These are phyloP conservation scores for Cactoblastis cactorum DNA, from an alignment of 2,888 invertebrate genomes.

Conservation along the genomic window DNA sequence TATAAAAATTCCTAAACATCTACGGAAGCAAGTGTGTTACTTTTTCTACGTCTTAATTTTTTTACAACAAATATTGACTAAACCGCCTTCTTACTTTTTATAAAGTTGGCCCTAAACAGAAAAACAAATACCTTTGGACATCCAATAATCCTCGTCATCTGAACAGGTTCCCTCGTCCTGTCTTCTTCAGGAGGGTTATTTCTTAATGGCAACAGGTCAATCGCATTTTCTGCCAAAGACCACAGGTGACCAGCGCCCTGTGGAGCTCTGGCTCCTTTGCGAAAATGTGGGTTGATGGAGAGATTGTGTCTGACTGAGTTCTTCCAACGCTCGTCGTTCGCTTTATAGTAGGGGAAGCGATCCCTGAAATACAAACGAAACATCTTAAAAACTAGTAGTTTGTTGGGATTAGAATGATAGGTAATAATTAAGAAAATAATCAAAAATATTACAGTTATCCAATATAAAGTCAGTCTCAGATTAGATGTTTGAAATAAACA, in stretches of 20 bases:
- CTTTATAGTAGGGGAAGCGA: constrained; percentile 92
- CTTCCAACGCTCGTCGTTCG: constrained; percentile 95
- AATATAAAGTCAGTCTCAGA: neutral
- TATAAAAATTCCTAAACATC: too few relatives aligned
- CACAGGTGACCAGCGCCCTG: constrained; percentile 94
- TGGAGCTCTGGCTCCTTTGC: constrained; percentile 90
- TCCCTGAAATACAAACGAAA: constrained; percentile 80
- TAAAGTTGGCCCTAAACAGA: too few relatives aligned
- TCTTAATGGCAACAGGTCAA: constrained; percentile 62
- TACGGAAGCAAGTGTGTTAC: too few relatives aligned
- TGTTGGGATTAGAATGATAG: too few relatives aligned
- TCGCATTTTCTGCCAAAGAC: constrained; percentile 85
- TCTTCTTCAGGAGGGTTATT: constrained; percentile 42
- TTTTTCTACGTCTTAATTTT: too few relatives aligned
- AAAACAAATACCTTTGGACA: constrained; percentile 65
- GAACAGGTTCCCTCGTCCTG: constrained; percentile 30
- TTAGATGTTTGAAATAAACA: neutral
- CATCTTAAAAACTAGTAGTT: too few relatives aligned
- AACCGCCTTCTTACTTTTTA: too few relatives aligned
- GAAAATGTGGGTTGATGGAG: constrained; percentile 94
- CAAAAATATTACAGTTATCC: too few relatives aligned
- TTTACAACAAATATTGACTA: too few relatives aligned
- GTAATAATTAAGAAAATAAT: too few relatives aligned
- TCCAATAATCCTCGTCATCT: constrained; percentile 41
- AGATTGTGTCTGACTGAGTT: constrained; percentile 94